Evolutionary conservation across 2,797 vertebrate species (phyloP), one percentile per base, ranked within the genome.

Genomic region (Syngnathus rostellatus): DNA sequence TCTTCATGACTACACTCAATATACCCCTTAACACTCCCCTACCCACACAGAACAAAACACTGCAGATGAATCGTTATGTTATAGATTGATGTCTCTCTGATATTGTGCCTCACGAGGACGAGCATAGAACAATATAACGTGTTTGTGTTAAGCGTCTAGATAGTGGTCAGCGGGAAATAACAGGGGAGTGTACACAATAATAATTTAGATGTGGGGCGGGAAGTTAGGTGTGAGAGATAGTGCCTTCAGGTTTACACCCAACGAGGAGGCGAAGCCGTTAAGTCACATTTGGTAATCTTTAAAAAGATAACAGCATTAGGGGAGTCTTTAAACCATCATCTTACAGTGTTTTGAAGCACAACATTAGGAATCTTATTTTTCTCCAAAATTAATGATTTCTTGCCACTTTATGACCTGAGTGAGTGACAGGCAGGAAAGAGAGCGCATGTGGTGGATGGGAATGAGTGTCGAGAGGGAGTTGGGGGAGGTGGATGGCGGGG

Each of bases 31-130:
- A 87, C 84, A 89, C 78, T 62, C 88, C 89, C 89, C 88, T 85
- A 86, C 90, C 89, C 89, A 89, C 90, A 90, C 82, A 89, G 85
- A 90, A 88, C 82, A 82, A 83, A 86, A 89, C 88, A 89, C 83
- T 75, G 86, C 81, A 89, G 85, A 86, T 88, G 59, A 66, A 69
- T 67, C 40, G 67, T 72, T 86, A 88, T 80, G 83, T 77, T 87
- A 87, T 82, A 86, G 82, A 86, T 84, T 81, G 79, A 87, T 80
- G 82, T 83, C 78, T 84, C 78, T 78, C 76, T 81, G 76, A 85
- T 85, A 83, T 70, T 68, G 81, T 74, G 83, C 80, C 85, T 84
- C 81, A 76, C 57, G 73, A 83, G 81, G 84, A 85, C 81, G 80
- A 76, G 81, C 77, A 83, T 63, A 83, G 80, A 83, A 86, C 83